Percentiles rank a stretch among this genome's conserved stretches.
Evolutionary conservation across 2,888 invertebrate genomes (phyloP).

Genomic region (Cephus runcator): DNA sequence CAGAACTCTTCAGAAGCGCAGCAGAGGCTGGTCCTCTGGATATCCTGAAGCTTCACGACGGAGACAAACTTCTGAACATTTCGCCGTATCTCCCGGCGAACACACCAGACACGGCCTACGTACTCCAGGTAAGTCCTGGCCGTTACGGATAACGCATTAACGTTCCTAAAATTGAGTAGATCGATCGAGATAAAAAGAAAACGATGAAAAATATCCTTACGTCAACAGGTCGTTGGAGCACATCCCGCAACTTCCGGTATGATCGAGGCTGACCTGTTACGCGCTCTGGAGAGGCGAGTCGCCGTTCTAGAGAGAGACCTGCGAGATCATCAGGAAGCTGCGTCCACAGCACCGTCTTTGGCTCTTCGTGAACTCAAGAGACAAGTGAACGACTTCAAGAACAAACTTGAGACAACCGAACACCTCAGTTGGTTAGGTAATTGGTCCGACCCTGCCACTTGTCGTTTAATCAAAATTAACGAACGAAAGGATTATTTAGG

Average conservation of each 20-base stretch:
- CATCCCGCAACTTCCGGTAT: slow-evolving; percentile 59
- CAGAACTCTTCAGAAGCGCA: slow-evolving; percentile 75
- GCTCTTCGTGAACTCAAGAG: slow-evolving; percentile 70
- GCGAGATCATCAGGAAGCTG: slow-evolving; percentile 63
- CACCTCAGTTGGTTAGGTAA: slow-evolving; percentile 74
- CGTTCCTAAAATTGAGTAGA: background rate
- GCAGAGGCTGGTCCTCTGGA: slow-evolving; percentile 76
- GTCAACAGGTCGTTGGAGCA: slow-evolving; percentile 56
- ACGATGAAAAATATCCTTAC: background rate
- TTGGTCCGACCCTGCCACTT: slow-evolving; percentile 30
- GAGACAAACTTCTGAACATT: slow-evolving; percentile 73
- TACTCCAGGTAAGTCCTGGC: slow-evolving; percentile 64
- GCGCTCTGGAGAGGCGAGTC: slow-evolving; percentile 69
- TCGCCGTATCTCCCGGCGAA: slow-evolving; percentile 71
- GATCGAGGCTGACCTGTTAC: slow-evolving; percentile 68
- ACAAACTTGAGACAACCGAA: slow-evolving; percentile 72
- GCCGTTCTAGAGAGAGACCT: slow-evolving; percentile 70
- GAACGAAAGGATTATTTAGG: background rate
- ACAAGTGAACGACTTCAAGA: slow-evolving; percentile 71
- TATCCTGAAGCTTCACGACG: slow-evolving; percentile 73
- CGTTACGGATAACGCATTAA: background rate
- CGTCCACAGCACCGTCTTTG: slow-evolving; percentile 67
- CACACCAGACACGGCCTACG: slow-evolving; percentile 69
- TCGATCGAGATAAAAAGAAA: background rate
- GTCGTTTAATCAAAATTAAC: background rate